Percentiles rank a stretch among this genome's conserved stretches.
Conservation (phyloP, 2,888 invertebrate species). For the Sesia apiformis region DNA sequence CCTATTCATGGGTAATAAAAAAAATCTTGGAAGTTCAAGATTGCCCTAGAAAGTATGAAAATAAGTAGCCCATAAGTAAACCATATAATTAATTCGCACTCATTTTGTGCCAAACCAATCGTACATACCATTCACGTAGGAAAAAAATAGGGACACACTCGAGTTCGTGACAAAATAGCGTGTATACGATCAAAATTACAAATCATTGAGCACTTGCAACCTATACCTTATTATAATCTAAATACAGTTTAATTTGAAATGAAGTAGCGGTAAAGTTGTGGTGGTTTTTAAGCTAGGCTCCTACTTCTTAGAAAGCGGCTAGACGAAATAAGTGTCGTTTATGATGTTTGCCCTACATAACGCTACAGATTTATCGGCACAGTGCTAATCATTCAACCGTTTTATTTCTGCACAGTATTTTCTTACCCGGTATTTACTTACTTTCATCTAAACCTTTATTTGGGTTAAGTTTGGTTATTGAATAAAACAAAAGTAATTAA, state of each 20-base stretch:
- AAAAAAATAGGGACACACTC: conserved; percentile 54
- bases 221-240: neutral
- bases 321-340: conserved; percentile 42
- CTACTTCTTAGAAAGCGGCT: conserved; percentile 17
- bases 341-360: conserved; percentile 34
- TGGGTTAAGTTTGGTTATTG: no score
- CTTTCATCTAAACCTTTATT: no score
- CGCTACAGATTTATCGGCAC: conserved; percentile 19
- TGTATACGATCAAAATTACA: conserved; percentile 16
- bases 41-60: neutral
- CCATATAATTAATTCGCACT: neutral
- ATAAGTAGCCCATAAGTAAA: neutral
- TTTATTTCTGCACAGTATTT: neutral
- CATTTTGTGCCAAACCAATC: neutral
- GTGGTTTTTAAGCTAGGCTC: conserved; percentile 26
- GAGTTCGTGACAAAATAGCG: conserved; percentile 55
- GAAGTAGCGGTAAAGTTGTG: conserved; percentile 13
- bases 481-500: no score
- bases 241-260: conserved; percentile 11
- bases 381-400: conserved; percentile 8
- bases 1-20: no score
- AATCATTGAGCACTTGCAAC: neutral
- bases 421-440: no score
- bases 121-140: neutral
- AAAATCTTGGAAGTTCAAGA: no score